Conservation (phyloP, 2,113 vertebrate species). For the Irena cyanogastra region DNA sequence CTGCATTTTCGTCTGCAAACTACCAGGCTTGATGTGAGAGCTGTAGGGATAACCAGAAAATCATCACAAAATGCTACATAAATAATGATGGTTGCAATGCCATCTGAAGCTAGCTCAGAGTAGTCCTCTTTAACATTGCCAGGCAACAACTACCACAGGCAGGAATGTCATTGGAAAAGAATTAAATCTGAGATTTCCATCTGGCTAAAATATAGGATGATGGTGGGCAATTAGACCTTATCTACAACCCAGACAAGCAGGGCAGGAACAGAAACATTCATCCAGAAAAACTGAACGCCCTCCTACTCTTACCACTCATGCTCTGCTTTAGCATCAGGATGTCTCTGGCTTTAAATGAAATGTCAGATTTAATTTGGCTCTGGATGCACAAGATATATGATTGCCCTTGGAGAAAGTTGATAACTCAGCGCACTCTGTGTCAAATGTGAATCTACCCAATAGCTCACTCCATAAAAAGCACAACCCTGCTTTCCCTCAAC, state of each 20-base stretch:
- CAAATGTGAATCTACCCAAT: conserved; percentile 59
- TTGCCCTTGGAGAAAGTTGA: conserved; percentile 71
- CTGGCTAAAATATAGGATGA: conserved; percentile 39
- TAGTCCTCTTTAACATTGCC: background rate
- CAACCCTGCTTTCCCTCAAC: background rate
- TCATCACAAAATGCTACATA: background rate
- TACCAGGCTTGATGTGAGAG: background rate
- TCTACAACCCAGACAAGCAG: conserved; percentile 26
- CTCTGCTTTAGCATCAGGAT: conserved; percentile 60
- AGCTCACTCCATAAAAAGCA: conserved; percentile 58
- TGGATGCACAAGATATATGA: conserved; percentile 65
- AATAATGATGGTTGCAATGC: background rate
- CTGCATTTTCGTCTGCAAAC: background rate
- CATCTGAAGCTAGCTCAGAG: conserved; percentile 15
- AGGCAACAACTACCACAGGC: conserved; percentile 2
- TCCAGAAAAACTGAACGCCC: background rate
- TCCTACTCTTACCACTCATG: conserved; percentile 23
- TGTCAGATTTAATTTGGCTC: conserved; percentile 76
- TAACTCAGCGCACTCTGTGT: conserved; percentile 61
- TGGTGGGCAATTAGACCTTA: conserved; percentile 10
- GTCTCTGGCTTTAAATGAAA: conserved; percentile 74
- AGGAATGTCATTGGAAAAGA: background rate
- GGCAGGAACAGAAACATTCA: conserved; percentile 43
- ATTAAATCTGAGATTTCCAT: conserved; percentile 46
- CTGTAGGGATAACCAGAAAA: background rate